These are phyloP conservation scores for Trichonephila inaurata DNA, from an alignment of 1,140 invertebrate species.

Conservation along the genomic window DNA sequence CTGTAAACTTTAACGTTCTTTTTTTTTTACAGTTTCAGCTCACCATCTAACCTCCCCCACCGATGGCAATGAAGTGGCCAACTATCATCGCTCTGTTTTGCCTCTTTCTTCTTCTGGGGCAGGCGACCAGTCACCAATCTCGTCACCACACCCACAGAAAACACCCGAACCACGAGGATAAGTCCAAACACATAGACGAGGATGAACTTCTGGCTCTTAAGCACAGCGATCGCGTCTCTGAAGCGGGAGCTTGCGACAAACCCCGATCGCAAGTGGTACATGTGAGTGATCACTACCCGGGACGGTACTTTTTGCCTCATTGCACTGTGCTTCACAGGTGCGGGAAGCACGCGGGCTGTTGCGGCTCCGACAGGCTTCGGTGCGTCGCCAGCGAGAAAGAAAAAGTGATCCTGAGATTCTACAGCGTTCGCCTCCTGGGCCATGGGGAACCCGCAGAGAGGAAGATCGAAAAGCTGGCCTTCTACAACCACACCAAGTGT, in stretches of 20 bases:
- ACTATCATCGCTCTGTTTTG: background rate
- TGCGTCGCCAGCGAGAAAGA: slow-evolving; percentile 69
- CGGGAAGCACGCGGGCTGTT: slow-evolving; percentile 75
- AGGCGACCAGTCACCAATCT: background rate
- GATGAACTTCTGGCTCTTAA: slow-evolving; percentile 70
- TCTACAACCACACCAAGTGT: slow-evolving; percentile 77
- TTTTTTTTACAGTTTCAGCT: background rate
- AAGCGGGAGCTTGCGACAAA: slow-evolving; percentile 62
- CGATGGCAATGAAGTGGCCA: background rate
- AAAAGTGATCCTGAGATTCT: slow-evolving; percentile 76
- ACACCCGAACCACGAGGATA: background rate
- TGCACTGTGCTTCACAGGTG: slow-evolving; percentile 77
- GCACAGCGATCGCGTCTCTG: slow-evolving; percentile 73
- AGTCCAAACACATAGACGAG: background rate
- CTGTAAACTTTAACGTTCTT: no score
- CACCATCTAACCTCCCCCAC: background rate
- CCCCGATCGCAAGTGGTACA: slow-evolving; percentile 75
- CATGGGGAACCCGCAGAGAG: slow-evolving; percentile 41
- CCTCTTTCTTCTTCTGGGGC: background rate
- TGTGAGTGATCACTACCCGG: slow-evolving; percentile 75
- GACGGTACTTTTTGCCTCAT: slow-evolving; percentile 76
- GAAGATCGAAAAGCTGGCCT: slow-evolving; percentile 76
- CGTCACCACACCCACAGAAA: background rate
- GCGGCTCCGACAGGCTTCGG: slow-evolving; percentile 57
- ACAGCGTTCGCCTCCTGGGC: slow-evolving; percentile 12